Base-by-base conservation (phyloP, 2,888 invertebrate genomes). In the Acrobasis consociella region DNA sequence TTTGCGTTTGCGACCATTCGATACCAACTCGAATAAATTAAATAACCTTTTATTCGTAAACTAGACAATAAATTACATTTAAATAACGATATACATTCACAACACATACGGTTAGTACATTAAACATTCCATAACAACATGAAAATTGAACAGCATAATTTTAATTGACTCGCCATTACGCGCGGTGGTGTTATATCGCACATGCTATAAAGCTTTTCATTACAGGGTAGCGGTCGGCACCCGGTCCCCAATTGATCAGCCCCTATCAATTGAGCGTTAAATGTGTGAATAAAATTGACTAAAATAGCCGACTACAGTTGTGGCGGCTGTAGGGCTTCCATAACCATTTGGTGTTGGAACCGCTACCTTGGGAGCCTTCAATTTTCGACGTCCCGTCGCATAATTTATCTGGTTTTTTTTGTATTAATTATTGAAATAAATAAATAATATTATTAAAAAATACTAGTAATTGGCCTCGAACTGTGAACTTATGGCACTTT, bases 221-320 rank as follows among this genome's bases (percentile, higher is more conserved):
- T 70, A 71, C 72, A 72, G 70, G 61, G 65, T 68, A 69, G 72
- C 69, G 74, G 67, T 69, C 72, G 75, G 31, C 31, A 7, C 31
- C 7, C 31, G 31, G 31, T 78, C 80, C 80, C 74, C 83, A 89
- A 85, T 84, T 87, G 81, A 88, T 86, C 85, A 83, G 81, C 87
- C 89, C 89, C 88, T 88, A 86, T 89, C 88, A 89, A 91, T 90
- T 85, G 87, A 86, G 87, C 87, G 87, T 89, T 87, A 86, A 89
- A 88, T 88, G 88, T 89, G 87, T 85, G 87, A 90, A 89, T 88
- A 89, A 88, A 84, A 85, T 85, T 83, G 79, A 70, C 81, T 76
- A 83, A 86, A 90, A 87, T 87, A 86, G 80, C 83, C 81, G 78
- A 71, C 74, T 31, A 31, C 31, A 5, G 31, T 31, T 31, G 31